Conservation (phyloP, 2,888 invertebrate genomes). For the Timema podura region DNA sequence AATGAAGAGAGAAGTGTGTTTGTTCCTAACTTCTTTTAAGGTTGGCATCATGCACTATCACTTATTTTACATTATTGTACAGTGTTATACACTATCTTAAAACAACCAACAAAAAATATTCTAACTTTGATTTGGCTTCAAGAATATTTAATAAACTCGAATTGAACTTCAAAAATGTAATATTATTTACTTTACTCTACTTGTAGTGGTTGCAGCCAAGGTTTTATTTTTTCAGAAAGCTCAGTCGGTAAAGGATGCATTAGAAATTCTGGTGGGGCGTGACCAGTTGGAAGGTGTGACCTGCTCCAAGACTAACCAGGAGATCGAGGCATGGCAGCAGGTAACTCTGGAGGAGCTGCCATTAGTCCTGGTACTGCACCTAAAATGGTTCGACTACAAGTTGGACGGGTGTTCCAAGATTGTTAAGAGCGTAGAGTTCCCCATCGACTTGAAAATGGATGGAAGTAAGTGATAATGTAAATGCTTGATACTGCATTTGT, state of each 20-base stretch:
- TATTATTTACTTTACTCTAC: too few relatives aligned
- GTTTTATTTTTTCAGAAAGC: constrained; percentile 62
- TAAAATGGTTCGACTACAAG: constrained; percentile 92
- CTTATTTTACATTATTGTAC: too few relatives aligned
- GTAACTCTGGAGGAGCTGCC: constrained; percentile 86
- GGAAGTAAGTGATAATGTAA: constrained; percentile 59
- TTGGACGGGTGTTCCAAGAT: constrained; percentile 88
- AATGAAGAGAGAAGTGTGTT: too few relatives aligned
- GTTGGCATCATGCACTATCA: too few relatives aligned
- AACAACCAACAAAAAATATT: too few relatives aligned
- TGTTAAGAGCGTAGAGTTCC: constrained; percentile 85
- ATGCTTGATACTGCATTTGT: constrained; percentile 14
- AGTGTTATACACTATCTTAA: too few relatives aligned
- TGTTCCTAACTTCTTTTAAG: too few relatives aligned
- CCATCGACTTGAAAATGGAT: constrained; percentile 85
- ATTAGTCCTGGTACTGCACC: constrained; percentile 81
- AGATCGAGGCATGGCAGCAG: constrained; percentile 87
- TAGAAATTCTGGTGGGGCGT: constrained; percentile 79
- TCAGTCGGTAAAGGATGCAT: constrained; percentile 76
- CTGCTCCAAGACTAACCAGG: constrained; percentile 72
- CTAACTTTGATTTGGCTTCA: too few relatives aligned
- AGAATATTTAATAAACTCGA: too few relatives aligned
- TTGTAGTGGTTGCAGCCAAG: too few relatives aligned
- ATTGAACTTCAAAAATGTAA: too few relatives aligned
- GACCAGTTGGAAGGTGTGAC: constrained; percentile 85